Evolutionary conservation across 2,888 invertebrate genomes (phyloP).

Genomic region (Entomobrya multifasciata): DNA sequence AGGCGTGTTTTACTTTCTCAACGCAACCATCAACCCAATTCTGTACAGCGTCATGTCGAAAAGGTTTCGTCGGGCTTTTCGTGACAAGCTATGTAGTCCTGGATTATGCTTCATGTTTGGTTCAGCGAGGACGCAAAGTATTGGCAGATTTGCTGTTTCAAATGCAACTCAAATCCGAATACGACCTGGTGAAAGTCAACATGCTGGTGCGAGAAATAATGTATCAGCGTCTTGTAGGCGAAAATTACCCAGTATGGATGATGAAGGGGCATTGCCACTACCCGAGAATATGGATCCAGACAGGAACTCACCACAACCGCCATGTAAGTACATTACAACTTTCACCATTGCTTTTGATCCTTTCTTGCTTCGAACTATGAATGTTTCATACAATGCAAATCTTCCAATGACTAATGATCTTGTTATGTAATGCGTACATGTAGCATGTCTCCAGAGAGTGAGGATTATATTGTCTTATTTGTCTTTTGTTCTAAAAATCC

Average conservation of each 20-base stretch:
- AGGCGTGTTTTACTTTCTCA: conserved; percentile 79
- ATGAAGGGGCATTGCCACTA: neutral
- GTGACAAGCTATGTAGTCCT: conserved; percentile 77
- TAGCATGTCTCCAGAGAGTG: too few species aligned
- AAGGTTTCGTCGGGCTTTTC: conserved; percentile 77
- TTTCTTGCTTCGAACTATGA: too few species aligned
- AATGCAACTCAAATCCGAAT: conserved; percentile 68
- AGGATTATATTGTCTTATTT: neutral
- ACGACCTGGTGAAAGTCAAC: conserved; percentile 77
- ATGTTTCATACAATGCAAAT: neutral
- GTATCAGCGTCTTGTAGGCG: conserved; percentile 49
- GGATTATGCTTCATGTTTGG: conserved; percentile 75
- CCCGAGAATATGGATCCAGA: neutral
- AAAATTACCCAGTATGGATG: conserved; percentile 17
- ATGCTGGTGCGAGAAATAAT: conserved; percentile 70
- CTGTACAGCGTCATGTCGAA: conserved; percentile 78
- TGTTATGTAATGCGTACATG: neutral
- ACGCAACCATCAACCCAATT: conserved; percentile 77
- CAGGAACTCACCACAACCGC: neutral
- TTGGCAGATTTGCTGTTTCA: conserved; percentile 67
- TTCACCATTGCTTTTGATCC: neutral
- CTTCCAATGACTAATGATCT: too few species aligned
- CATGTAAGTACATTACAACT: neutral
- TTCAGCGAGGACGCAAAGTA: conserved; percentile 40
- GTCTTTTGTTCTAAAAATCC: neutral